Conservation (phyloP, 2,113 vertebrate genomes). For the Salvator merianae region DNA sequence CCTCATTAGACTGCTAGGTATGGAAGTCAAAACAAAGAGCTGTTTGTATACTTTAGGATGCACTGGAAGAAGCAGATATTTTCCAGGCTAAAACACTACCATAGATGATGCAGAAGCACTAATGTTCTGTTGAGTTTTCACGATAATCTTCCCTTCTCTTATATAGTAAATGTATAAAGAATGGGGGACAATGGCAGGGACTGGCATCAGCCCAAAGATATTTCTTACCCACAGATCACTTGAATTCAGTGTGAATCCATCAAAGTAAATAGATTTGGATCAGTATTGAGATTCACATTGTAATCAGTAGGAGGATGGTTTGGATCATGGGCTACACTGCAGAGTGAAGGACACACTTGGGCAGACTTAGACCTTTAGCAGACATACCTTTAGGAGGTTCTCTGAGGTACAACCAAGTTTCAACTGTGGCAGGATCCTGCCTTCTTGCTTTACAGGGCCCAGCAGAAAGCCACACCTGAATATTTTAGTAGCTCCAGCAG, state of each 20-base stretch:
- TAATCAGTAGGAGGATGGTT: background rate
- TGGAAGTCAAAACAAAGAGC: conserved; percentile 34
- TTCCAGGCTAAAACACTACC: conserved; percentile 25
- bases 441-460: no score
- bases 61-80: conserved; percentile 61
- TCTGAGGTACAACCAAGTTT: background rate
- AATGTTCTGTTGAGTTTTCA: conserved; percentile 34
- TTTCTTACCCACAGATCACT: background rate
- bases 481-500: no score
- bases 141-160: background rate
- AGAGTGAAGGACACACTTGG: no score
- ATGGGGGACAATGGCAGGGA: background rate
- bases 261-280: background rate
- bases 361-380: background rate
- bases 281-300: background rate
- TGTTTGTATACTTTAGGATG: conserved; percentile 39
- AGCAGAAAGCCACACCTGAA: background rate
- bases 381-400: background rate
- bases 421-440: no score
- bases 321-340: background rate
- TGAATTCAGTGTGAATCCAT: background rate
- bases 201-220: background rate
- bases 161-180: conserved; percentile 1
- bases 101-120: conserved; percentile 34
- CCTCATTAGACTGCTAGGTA: conserved; percentile 51